A percentile compares a stretch with the other conserved stretches of the same genome.
phyloP scores from a whole-genome alignment of 2,113 vertebrate genomes.

The Lagenorhynchus albirostris region DNA sequence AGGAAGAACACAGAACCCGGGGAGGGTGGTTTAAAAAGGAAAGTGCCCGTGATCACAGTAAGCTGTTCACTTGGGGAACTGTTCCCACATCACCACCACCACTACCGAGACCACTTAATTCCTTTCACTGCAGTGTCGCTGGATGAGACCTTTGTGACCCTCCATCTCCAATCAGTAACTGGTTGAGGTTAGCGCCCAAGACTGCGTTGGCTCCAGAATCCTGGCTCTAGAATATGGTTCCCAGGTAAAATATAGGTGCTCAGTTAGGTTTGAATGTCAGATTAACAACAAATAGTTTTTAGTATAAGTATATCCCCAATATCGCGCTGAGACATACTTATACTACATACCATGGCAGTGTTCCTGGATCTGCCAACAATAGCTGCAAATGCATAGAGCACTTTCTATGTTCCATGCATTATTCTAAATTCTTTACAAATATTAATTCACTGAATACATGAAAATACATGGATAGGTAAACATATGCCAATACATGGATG shows the following conservation, averaged over 20 bases:
- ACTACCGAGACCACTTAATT: accelerated
- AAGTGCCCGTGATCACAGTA: not conserved
- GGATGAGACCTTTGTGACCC: not conserved
- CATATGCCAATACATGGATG: not conserved
- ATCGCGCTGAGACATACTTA: not conserved
- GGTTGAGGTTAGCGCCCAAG: not conserved
- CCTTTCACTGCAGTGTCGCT: accelerated
- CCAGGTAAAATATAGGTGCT: not conserved
- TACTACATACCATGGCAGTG: too few relatives aligned
- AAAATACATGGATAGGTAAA: not conserved
- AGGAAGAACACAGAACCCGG: not conserved
- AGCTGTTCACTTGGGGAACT: not conserved
- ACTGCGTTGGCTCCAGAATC: not conserved
- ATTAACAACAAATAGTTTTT: not conserved
- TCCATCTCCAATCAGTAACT: not conserved
- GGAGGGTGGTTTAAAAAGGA: not conserved
- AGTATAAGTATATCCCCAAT: not conserved
- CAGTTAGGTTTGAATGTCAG: not conserved
- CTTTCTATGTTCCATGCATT: not conserved
- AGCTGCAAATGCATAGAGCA: not conserved
- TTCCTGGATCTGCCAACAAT: not conserved
- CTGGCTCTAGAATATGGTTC: not conserved
- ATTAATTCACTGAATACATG: not conserved
- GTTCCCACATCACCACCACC: not conserved
- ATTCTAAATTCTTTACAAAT: not conserved